A percentile compares a stretch with the other conserved stretches of the same genome.
Conservation (phyloP, 2,797 vertebrate species). For the Eulemur rubriventer region DNA sequence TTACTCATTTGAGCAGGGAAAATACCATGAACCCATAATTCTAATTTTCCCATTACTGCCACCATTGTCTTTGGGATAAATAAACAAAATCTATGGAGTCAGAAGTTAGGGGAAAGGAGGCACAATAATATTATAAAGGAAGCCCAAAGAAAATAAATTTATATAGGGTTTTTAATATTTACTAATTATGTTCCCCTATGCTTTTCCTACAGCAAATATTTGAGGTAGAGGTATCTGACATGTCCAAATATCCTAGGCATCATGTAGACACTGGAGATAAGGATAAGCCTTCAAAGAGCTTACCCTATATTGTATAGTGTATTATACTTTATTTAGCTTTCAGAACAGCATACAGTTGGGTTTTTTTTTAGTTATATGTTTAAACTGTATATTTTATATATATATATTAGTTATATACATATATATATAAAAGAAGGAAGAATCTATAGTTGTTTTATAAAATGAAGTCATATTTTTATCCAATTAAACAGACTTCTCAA, state of each 20-base stretch:
- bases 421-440: background rate
- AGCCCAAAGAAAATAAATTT: background rate
- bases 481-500: slow-evolving; percentile 25
- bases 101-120: background rate
- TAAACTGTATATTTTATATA: background rate
- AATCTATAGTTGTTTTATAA: background rate
- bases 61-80: background rate
- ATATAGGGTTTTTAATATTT: background rate
- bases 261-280: background rate
- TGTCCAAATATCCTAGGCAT: background rate
- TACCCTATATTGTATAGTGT: background rate
- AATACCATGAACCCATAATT: background rate
- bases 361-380: background rate
- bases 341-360: background rate
- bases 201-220: background rate
- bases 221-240: background rate
- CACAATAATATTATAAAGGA: background rate
- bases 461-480: slow-evolving; percentile 9
- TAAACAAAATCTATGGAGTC: background rate
- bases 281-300: background rate
- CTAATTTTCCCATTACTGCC: background rate
- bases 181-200: background rate
- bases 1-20: background rate
- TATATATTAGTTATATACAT: too few species aligned
- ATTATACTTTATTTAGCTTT: slow-evolving; percentile 2